Conservation (phyloP, 2,797 vertebrate species). For the Gymnodraco acuticeps region DNA sequence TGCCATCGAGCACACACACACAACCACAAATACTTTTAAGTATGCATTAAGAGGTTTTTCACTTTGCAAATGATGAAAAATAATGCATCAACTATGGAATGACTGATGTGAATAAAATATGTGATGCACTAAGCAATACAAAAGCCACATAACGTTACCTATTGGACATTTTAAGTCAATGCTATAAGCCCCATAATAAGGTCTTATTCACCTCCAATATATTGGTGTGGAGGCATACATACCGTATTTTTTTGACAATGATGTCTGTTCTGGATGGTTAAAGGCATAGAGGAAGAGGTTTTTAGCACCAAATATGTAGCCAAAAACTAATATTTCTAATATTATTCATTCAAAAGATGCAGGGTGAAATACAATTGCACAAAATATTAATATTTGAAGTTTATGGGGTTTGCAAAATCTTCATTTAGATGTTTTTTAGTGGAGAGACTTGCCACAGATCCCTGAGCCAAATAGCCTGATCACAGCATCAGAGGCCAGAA, state of each 20-base stretch:
- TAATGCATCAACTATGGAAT: background rate
- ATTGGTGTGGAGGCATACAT: background rate
- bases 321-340: background rate
- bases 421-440: slow-evolving; percentile 10
- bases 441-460: background rate
- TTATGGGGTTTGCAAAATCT: background rate
- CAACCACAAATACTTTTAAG: too few species aligned
- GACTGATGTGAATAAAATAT: background rate
- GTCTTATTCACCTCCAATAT: background rate
- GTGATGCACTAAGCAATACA: background rate
- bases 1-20: too few species aligned
- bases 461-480: slow-evolving; percentile 33
- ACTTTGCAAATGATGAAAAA: background rate
- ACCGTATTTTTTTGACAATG: background rate
- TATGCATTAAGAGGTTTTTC: background rate
- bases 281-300: background rate
- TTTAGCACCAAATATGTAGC: slow-evolving; percentile 22
- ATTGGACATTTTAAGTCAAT: background rate
- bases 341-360: slow-evolving; percentile 9
- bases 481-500: slow-evolving; percentile 40
- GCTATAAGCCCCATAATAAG: background rate
- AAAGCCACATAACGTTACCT: background rate
- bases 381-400: background rate
- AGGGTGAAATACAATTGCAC: background rate
- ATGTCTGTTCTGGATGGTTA: background rate